phyloP scores from a whole-genome alignment of 2,888 invertebrate species.

The Watsonalla cultraria region DNA sequence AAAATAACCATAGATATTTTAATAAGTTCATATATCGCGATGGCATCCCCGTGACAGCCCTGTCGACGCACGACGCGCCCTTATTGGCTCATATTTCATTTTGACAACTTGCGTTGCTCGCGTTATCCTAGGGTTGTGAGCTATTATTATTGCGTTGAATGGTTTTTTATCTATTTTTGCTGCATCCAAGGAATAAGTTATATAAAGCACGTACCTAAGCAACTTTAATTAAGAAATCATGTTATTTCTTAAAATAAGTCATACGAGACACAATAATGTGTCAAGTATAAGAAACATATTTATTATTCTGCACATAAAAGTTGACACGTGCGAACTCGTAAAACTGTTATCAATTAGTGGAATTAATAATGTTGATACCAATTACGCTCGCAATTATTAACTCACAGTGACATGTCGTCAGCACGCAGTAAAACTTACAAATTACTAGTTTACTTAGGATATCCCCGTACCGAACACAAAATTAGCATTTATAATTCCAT shows the following conservation, averaged over 20 bases:
- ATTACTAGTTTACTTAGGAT: conserved; percentile 50
- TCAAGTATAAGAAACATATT: no score
- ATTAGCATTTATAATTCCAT: conserved; percentile 55
- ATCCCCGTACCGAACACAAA: conserved; percentile 31
- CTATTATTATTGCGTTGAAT: conserved; percentile 6
- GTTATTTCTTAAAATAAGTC: no score
- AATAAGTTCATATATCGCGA: conserved; percentile 73
- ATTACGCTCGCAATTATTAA: conserved; percentile 32
- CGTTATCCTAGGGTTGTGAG: conserved; percentile 46
- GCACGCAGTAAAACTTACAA: conserved; percentile 41
- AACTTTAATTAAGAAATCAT: no score
- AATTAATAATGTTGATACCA: conserved; percentile 25
- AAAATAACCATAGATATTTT: conserved; percentile 60
- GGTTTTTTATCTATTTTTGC: background rate
- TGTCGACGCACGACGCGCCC: conserved; percentile 59
- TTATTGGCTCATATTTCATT: conserved; percentile 76
- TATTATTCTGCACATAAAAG: no score
- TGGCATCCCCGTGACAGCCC: conserved; percentile 65
- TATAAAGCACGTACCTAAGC: no score
- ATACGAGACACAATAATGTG: no score
- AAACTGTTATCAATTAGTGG: no score
- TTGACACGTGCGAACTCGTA: no score
- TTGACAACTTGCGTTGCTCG: conserved; percentile 59
- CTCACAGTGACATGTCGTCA: conserved; percentile 42
- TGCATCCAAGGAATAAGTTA: no score